Evolutionary conservation across 1,140 invertebrate genomes (phyloP).

Genomic region (Papilio machaon): DNA sequence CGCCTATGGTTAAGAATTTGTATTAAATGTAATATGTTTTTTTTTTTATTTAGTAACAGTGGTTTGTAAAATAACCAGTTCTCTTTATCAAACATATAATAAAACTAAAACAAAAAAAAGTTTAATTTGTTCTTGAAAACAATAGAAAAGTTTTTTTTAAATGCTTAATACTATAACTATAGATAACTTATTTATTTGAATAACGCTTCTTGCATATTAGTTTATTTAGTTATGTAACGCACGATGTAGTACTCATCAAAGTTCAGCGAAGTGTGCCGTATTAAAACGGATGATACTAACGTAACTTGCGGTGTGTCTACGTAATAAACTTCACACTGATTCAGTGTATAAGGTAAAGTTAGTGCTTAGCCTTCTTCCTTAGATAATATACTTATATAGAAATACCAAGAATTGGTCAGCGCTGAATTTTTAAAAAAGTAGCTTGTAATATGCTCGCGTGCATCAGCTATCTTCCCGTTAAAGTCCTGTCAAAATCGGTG

Average conservation of each 20-base stretch:
- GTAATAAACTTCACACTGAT: slow-evolving; percentile 5
- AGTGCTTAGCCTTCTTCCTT: too few species aligned
- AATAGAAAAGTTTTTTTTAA: neutral
- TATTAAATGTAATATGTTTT: slow-evolving; percentile 13
- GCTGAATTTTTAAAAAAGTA: too few species aligned
- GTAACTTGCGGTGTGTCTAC: neutral
- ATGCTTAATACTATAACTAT: neutral
- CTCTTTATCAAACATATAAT: neutral
- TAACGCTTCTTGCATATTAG: neutral
- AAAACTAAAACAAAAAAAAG: neutral
- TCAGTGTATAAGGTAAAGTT: neutral
- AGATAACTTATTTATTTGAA: neutral
- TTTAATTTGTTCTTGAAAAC: neutral
- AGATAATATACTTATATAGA: too few species aligned
- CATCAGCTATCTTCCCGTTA: too few species aligned
- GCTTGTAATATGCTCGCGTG: too few species aligned
- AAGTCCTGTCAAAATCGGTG: too few species aligned
- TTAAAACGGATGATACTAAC: neutral
- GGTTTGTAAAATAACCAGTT: neutral
- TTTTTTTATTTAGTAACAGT: slow-evolving; percentile 4
- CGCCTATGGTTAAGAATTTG: slow-evolving; percentile 24
- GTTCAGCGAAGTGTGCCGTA: neutral
- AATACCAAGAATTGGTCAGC: too few species aligned
- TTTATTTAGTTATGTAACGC: neutral
- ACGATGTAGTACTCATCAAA: neutral